phyloP scores from a whole-genome alignment of 2,888 invertebrate species.

The Dicranocentrus wangi region DNA sequence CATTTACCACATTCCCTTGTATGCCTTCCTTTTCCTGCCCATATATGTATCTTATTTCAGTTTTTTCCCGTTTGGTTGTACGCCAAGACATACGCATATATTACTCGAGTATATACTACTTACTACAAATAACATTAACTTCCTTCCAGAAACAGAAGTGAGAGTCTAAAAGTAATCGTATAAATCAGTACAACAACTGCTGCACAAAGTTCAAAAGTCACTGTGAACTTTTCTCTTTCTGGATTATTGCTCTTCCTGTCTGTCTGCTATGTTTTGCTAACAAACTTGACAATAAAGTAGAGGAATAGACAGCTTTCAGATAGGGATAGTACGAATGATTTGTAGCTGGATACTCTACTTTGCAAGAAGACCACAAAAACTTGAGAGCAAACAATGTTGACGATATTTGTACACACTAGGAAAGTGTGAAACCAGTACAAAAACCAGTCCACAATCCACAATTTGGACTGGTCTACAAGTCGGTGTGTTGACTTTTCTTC shows the following conservation, averaged over 20 bases:
- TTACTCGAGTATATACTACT: too few species aligned
- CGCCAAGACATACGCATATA: too few species aligned
- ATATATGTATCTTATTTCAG: neutral
- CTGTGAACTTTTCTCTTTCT: slow-evolving; percentile 40
- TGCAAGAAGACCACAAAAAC: neutral
- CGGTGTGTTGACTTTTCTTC: too few species aligned
- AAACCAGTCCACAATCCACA: too few species aligned
- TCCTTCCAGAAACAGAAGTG: slow-evolving; percentile 29
- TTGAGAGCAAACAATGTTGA: neutral
- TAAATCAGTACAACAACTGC: slow-evolving; percentile 26
- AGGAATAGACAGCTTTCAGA: neutral
- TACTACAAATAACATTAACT: neutral
- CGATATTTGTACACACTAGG: too few species aligned
- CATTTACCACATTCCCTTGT: neutral
- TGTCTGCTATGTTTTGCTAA: slow-evolving; percentile 34
- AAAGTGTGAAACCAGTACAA: too few species aligned
- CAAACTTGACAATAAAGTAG: slow-evolving; percentile 34
- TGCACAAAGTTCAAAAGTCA: slow-evolving; percentile 51
- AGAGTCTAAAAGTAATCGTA: slow-evolving; percentile 15
- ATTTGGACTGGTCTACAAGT: too few species aligned
- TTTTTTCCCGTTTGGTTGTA: neutral
- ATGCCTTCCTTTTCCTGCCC: slow-evolving; percentile 5
- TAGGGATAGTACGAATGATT: slow-evolving; percentile 33
- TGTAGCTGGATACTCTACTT: slow-evolving; percentile 59
- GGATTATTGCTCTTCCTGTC: slow-evolving; percentile 56